These are phyloP conservation scores for Heterodera schachtii DNA, from an alignment of 1,140 invertebrate genomes.

Conservation along the genomic window DNA sequence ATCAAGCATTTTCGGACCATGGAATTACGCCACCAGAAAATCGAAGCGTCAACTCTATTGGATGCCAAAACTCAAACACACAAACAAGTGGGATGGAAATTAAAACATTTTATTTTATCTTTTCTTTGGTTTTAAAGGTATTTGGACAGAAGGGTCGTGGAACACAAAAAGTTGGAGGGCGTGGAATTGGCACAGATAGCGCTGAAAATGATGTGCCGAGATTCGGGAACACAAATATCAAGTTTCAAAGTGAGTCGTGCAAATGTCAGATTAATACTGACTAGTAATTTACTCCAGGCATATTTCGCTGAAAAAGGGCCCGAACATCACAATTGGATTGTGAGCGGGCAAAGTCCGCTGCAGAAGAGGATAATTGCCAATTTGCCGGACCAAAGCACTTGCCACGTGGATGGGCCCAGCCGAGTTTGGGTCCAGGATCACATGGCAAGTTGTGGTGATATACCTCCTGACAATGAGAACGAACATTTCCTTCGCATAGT, in stretches of 20 bases:
- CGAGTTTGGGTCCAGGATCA: conserved; percentile 78
- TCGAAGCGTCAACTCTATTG: conserved; percentile 92
- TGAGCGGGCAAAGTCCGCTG: conserved; percentile 80
- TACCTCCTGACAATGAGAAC: too few relatives aligned
- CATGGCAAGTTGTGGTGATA: neutral
- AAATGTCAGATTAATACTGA: neutral
- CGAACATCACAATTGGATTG: conserved; percentile 86
- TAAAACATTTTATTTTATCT: neutral
- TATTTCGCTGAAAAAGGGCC: conserved; percentile 69
- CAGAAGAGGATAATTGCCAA: conserved; percentile 78
- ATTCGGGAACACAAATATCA: conserved; percentile 75
- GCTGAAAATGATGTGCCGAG: conserved; percentile 81
- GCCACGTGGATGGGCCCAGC: conserved; percentile 86
- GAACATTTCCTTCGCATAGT: too few relatives aligned
- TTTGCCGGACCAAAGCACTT: conserved; percentile 73
- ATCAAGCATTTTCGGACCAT: conserved; percentile 79
- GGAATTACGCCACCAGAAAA: conserved; percentile 79
- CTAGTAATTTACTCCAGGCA: conserved; percentile 10
- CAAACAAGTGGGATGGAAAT: conserved; percentile 72
- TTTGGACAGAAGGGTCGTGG: conserved; percentile 76
- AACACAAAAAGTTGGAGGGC: conserved; percentile 69
- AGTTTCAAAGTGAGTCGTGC: conserved; percentile 68
- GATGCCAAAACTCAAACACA: conserved; percentile 93
- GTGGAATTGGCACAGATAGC: conserved; percentile 83
- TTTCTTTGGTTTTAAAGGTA: conserved; percentile 68